A percentile compares a stretch with the other conserved stretches of the same genome.
Conservation (phyloP, 2,113 vertebrate genomes). For the Prolemur simus region DNA sequence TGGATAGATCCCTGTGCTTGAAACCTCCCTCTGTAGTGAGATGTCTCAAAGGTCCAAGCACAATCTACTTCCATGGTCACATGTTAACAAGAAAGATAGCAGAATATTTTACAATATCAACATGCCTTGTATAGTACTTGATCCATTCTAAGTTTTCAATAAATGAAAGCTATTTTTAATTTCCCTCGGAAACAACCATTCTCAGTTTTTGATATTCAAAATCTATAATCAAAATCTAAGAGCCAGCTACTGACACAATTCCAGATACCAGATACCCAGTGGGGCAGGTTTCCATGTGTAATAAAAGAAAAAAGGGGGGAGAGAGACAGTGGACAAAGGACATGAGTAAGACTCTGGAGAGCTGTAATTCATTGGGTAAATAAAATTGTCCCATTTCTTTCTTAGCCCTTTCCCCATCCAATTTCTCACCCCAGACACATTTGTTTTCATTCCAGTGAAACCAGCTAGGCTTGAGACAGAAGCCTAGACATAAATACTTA, state of each 20-base stretch:
- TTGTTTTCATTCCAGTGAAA: neutral
- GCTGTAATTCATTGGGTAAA: neutral
- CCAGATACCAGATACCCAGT: neutral
- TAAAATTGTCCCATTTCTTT: neutral
- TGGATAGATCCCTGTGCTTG: neutral
- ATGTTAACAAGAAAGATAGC: neutral
- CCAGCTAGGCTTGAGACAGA: neutral
- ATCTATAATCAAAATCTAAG: neutral
- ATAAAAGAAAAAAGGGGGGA: neutral
- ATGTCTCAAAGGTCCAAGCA: neutral
- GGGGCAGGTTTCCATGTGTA: neutral
- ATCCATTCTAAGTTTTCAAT: neutral
- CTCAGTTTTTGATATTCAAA: neutral
- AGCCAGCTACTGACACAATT: neutral
- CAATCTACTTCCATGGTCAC: neutral
- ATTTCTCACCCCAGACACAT: neutral
- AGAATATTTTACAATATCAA: neutral
- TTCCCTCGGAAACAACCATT: neutral
- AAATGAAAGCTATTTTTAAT: neutral
- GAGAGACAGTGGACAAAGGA: neutral
- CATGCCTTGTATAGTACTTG: neutral
- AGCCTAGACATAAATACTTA: neutral
- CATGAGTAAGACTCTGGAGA: neutral
- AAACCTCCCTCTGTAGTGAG: neutral
- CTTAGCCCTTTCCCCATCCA: neutral